Evolutionary conservation across 2,797 vertebrate genomes (phyloP).

Genomic region (Halcyon badia): DNA sequence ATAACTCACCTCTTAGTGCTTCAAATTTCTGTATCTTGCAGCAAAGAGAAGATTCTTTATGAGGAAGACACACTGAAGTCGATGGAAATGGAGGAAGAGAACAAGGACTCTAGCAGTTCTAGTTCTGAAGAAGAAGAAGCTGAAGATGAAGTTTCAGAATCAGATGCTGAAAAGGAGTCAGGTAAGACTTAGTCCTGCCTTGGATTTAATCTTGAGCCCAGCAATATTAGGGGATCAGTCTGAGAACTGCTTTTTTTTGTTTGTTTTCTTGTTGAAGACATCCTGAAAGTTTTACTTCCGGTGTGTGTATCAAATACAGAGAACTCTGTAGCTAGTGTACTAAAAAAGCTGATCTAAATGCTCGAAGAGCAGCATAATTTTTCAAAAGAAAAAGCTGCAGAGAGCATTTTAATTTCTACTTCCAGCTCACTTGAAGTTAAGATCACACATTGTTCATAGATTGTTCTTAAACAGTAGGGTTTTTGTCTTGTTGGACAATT

Average conservation of each 20-base stretch:
- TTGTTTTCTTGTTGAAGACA: background rate
- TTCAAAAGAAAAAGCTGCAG: background rate
- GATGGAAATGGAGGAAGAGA: constrained; percentile 75
- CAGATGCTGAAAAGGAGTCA: constrained; percentile 81
- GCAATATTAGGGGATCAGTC: background rate
- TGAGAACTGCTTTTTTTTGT: background rate
- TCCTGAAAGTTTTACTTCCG: background rate
- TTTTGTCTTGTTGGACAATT: background rate
- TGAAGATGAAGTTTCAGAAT: constrained; percentile 83
- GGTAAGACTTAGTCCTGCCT: constrained; percentile 56
- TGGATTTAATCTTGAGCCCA: background rate
- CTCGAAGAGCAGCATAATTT: background rate
- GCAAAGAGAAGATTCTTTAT: constrained; percentile 84
- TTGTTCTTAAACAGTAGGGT: background rate
- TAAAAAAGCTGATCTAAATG: background rate
- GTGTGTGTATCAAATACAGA: background rate
- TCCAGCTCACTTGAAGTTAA: background rate
- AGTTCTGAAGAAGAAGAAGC: constrained; percentile 83
- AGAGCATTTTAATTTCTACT: background rate
- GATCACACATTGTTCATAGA: background rate
- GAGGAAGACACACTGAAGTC: constrained; percentile 78
- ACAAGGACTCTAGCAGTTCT: constrained; percentile 82
- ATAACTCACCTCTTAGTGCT: background rate
- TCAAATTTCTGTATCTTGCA: constrained; percentile 37
- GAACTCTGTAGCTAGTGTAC: background rate